Base-by-base conservation (phyloP, 2,113 vertebrate species). In the Nothobranchius kuhntae region DNA sequence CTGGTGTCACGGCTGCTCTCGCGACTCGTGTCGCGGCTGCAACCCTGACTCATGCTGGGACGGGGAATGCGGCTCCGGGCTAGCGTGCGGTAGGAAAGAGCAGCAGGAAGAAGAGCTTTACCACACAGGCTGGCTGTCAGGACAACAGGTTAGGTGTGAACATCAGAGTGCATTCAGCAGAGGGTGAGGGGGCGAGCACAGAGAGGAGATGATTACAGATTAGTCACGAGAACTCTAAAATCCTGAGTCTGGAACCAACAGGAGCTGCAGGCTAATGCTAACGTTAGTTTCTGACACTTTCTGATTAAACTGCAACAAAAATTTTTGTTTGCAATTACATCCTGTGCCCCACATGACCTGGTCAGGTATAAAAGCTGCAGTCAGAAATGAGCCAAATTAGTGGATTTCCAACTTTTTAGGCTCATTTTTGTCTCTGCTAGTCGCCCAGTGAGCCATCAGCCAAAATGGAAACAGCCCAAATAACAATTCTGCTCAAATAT, bases 1-100 rank as follows among this genome's bases (percentile, higher is more conserved):
- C 98, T 99, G 88, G 97, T 97, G 94, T 99, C 98, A 26, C 97
- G 96, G 94, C 98, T 99, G 96, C 96, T 99, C 93, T 99, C 98
- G 89, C 98, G 96, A 95, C 97, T 99, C 91, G 97, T 96, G 94
- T 99, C 95, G 90, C 97, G 97, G 94, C 98, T 99, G 94, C 98
- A 99, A 90, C 97, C 97, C 93, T 98, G 97, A 96, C 97, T 99
- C 96, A 98, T 96, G 95, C 98, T 99, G 94, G 96, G 98, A 83
- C 98, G 95, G 83, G 98, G 97, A 89, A 99, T 98, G 88, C 98
- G 97, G 95, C 96, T 98, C 96, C 97, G 95, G 94, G 96, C 96
- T 99, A 96, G 96, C 91, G 93, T 97, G 96, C 94, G 94, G 95
- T 94, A 95, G 95, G 95, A 93, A 91, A 94, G 94, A 95, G 95